Base-by-base conservation (phyloP, 2,113 vertebrate genomes). In the Ochotona curzoniae region DNA sequence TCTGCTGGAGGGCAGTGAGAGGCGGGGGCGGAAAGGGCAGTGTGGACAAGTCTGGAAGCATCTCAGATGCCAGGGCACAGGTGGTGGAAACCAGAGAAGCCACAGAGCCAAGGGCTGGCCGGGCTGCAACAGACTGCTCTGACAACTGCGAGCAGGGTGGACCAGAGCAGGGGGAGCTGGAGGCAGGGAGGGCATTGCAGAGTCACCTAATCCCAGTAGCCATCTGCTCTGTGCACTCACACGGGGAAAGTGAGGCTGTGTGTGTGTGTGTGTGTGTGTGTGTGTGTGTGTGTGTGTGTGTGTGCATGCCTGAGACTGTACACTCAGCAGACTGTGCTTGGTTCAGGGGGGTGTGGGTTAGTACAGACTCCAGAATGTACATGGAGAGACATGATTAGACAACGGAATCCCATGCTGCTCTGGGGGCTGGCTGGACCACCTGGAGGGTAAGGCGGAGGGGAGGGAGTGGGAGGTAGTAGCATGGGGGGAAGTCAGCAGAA, bases 201-300 rank as follows among this genome's bases (percentile, higher is more conserved):
- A 38, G 26, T 47, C 74, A 49, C 44, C 73, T 82, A 78, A 86
- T 64, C 66, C 28, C 51, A 30, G 25, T n/a, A 69, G 54, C 23
- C 88, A 61, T 44, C 17, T 28, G 79, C 0, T 17, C 3, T 80
- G 17, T 63, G 7, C 38, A n/a, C 26, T 84, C 51, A 44, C 23
- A 81, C 20, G 63, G 49, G 57, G 32, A 94, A 89, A 84, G 15
- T 23, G 61, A 95, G 78, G 78, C 35, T 81, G 20, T 47, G 14
- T 49, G 26, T 8, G 38, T 44, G 38, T 44, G 38, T 44, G 38
- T 4, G 38, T 44, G 38, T 44, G 38, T 44, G 6, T 44, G 38
- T 4, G 38, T 44, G 38, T 44, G 38, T 44, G 6, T 44, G 38
- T 44, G 38, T 44, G 38, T 44, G 38, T 44, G 38, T 44, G 38